These are phyloP conservation scores for Tetramorium simillimum DNA, from an alignment of 1,140 invertebrate genomes.

Conservation along the genomic window DNA sequence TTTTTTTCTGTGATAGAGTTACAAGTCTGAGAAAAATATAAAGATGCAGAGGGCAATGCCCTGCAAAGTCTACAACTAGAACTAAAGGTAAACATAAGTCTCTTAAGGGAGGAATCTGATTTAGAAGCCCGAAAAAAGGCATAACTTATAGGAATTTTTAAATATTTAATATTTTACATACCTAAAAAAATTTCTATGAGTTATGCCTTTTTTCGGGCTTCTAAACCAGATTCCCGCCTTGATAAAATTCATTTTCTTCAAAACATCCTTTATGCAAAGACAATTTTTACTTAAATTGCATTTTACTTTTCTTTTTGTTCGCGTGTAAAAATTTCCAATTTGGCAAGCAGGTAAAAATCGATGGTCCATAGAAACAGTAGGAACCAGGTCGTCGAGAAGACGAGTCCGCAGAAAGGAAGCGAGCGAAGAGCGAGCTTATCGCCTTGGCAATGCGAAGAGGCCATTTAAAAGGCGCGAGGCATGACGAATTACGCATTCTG, in stretches of 20 bases:
- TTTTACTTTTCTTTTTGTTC: not conserved
- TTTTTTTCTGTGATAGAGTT: not conserved
- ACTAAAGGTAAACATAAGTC: not conserved
- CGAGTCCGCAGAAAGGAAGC: not conserved
- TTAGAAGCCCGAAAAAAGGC: no score
- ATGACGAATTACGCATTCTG: conserved; percentile 62
- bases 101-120: no score
- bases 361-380: not conserved
- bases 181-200: no score
- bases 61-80: not conserved
- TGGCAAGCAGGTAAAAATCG: not conserved
- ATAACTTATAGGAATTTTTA: no score
- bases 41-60: no score
- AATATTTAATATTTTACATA: no score
- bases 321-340: not conserved
- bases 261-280: not conserved
- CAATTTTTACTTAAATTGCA: not conserved
- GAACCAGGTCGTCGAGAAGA: not conserved
- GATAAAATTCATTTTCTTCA: not conserved
- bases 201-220: no score
- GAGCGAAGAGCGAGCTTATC: conserved; percentile 25
- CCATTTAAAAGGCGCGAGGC: conserved; percentile 40
- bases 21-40: not conserved
- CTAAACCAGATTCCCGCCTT: no score
- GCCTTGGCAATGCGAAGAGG: not conserved